These are phyloP conservation scores for Pristionchus mayeri DNA, from an alignment of 2,888 invertebrate species.

Conservation along the genomic window DNA sequence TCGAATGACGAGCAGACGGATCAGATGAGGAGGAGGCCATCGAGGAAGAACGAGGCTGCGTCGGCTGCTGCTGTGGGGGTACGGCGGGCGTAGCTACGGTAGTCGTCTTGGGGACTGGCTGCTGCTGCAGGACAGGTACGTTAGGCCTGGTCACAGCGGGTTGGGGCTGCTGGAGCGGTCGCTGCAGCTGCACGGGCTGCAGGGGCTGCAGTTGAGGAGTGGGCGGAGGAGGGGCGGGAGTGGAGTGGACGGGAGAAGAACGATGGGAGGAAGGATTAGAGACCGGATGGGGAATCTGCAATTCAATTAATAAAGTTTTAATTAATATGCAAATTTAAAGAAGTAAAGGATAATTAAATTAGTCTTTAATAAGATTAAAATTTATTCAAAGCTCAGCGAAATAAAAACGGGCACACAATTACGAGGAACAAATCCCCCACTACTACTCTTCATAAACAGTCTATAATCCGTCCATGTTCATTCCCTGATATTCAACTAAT, in stretches of 20 bases:
- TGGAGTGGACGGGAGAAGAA: not conserved
- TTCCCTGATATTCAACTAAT: not conserved
- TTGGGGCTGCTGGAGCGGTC: not conserved
- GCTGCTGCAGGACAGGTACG: conserved; percentile 22
- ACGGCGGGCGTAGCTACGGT: not conserved
- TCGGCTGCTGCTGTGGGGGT: not conserved
- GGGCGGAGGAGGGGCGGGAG: not conserved
- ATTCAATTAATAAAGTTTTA: too few species aligned
- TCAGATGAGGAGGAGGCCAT: not conserved
- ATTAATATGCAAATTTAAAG: too few species aligned
- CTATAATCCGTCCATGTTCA: not conserved
- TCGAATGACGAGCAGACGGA: not conserved
- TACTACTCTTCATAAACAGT: not conserved
- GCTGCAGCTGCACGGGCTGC: conserved; percentile 15
- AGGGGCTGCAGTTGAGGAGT: conserved; percentile 10
- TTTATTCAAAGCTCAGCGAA: too few species aligned
- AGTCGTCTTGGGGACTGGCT: not conserved
- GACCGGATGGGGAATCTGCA: conserved; percentile 17
- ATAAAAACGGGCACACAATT: too few species aligned
- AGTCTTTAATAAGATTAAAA: too few species aligned
- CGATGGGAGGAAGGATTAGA: conserved; percentile 39
- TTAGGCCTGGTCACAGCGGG: not conserved
- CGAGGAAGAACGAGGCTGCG: not conserved
- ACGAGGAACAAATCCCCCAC: too few species aligned
- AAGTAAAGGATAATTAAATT: not conserved